phyloP scores from a whole-genome alignment of 1,140 invertebrate genomes.

The Temnothorax curvispinosus region DNA sequence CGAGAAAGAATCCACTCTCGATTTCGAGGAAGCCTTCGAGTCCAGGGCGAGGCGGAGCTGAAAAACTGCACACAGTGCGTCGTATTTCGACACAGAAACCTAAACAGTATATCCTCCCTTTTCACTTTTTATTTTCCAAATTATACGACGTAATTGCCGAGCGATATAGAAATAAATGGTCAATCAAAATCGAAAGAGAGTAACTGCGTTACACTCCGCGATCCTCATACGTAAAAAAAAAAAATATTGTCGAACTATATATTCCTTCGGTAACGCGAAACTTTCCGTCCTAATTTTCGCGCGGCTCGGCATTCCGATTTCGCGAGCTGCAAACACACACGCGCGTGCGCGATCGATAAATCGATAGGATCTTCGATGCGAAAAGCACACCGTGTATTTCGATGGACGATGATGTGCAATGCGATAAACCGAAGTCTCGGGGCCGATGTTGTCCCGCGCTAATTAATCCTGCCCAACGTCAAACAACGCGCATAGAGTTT shows the following conservation, averaged over 20 bases:
- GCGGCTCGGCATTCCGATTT: neutral
- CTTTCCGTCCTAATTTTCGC: neutral
- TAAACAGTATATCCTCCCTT: conserved; percentile 16
- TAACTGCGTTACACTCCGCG: neutral
- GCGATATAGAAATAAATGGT: conserved; percentile 13
- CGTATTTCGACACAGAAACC: conserved; percentile 26
- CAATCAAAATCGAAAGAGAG: conserved; percentile 1
- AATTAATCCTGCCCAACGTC: conserved; percentile 59
- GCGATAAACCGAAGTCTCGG: conserved; percentile 52
- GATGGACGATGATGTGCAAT: conserved; percentile 3
- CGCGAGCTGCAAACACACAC: neutral
- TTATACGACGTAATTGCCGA: neutral
- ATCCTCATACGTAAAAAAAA: neutral
- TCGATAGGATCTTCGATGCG: conserved; percentile 13
- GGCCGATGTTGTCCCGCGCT: conserved; percentile 51
- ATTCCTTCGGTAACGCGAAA: conserved; percentile 10
- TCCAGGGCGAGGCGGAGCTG: conserved; percentile 35
- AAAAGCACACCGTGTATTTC: neutral
- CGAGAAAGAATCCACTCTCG: conserved; percentile 20
- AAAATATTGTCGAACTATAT: neutral
- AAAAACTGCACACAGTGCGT: conserved; percentile 19
- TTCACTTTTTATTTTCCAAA: neutral
- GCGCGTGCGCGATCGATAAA: conserved; percentile 18
- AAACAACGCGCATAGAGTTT: conserved; percentile 59
- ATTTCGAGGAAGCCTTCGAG: conserved; percentile 17